A percentile compares a stretch with the other conserved stretches of the same genome.
Conservation (phyloP, 2,797 vertebrate species). For the Simalia tracyae region DNA sequence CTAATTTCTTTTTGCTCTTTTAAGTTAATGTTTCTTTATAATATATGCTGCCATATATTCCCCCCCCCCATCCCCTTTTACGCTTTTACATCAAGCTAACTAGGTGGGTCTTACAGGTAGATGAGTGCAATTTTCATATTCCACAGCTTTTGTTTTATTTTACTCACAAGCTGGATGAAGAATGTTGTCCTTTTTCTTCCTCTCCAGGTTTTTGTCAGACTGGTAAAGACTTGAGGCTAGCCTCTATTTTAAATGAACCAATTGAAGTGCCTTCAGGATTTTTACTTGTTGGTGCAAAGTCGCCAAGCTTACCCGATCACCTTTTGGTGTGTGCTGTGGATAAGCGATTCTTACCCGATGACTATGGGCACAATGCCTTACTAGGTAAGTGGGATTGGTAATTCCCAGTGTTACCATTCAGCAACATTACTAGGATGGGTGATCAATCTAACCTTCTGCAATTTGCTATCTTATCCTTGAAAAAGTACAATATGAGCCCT, state of each 20-base stretch:
- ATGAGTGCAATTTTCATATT: not conserved
- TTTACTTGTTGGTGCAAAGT: constrained; percentile 89
- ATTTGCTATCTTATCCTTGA: constrained; percentile 36
- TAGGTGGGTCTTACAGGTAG: not conserved
- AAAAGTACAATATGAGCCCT: constrained; percentile 2
- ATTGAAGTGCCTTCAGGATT: constrained; percentile 89
- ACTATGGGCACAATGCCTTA: constrained; percentile 89
- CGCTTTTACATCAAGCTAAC: not conserved
- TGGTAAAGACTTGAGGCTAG: constrained; percentile 89
- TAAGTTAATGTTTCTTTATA: not conserved
- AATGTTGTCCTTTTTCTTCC: not conserved
- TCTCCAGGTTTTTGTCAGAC: constrained; percentile 90
- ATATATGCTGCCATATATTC: too few relatives aligned
- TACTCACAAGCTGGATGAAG: not conserved
- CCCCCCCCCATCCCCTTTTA: not conserved
- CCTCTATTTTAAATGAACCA: constrained; percentile 82
- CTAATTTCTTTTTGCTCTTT: not conserved
- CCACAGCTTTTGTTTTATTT: not conserved
- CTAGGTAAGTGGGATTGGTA: constrained; percentile 81
- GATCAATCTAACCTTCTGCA: constrained; percentile 13
- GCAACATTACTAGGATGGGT: not conserved
- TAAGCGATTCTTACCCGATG: constrained; percentile 91
- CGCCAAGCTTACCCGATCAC: constrained; percentile 85
- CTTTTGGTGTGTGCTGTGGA: constrained; percentile 94
- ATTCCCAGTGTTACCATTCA: not conserved